These are phyloP conservation scores for Seriola quinqueradiata DNA, from an alignment of 2,113 vertebrate genomes.

Conservation along the genomic window DNA sequence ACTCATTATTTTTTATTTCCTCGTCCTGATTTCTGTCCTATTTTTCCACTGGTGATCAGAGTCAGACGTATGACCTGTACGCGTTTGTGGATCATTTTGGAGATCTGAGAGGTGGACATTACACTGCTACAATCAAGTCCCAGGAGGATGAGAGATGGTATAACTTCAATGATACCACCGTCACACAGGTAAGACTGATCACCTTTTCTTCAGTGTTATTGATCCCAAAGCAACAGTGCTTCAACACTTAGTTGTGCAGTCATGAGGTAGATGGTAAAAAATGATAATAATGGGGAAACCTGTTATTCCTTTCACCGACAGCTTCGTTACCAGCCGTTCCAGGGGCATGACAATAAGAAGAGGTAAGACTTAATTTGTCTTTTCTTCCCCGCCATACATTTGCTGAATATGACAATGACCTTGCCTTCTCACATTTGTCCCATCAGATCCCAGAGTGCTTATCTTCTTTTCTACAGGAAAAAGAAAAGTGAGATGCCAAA, in stretches of 20 bases:
- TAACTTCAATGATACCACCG: slow-evolving; percentile 46
- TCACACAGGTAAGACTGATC: slow-evolving; percentile 62
- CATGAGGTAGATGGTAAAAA: too few species aligned
- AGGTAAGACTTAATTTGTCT: not conserved
- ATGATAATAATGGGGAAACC: not conserved
- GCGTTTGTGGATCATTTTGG: slow-evolving; percentile 76
- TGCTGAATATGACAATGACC: not conserved
- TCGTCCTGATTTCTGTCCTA: not conserved
- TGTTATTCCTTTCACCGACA: slow-evolving; percentile 2
- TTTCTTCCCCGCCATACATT: too few species aligned
- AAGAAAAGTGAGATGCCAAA: too few species aligned
- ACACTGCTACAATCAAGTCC: slow-evolving; percentile 66
- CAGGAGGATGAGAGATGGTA: slow-evolving; percentile 64
- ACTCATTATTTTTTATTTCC: not conserved
- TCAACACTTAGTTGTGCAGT: too few species aligned
- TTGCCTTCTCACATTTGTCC: too few species aligned
- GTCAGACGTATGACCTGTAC: slow-evolving; percentile 75
- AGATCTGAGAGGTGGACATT: slow-evolving; percentile 69
- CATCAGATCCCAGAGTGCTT: too few species aligned
- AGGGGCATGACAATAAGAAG: too few species aligned
- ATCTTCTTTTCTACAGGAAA: too few species aligned
- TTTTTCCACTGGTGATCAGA: slow-evolving; percentile 22
- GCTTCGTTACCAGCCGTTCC: not conserved
- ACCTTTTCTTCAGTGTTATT: not conserved
- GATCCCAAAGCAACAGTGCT: not conserved